A percentile compares a stretch with the other conserved stretches of the same genome.
Evolutionary conservation across 2,797 vertebrate genomes (phyloP).

Genomic region (Dallia pectoralis): DNA sequence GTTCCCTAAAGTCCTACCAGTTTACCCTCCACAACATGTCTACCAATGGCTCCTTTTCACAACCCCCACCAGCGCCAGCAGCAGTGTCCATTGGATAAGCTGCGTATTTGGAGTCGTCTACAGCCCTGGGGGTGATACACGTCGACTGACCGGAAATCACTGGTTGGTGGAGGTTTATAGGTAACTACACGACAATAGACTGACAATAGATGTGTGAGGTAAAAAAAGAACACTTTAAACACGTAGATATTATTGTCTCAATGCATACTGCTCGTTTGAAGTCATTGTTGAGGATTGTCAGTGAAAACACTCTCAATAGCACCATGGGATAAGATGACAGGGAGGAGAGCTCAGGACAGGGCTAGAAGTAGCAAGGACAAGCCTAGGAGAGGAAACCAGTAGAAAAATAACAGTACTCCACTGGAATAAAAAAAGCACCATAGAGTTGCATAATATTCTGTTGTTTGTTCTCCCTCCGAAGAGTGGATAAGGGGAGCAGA

Average conservation of each 20-base stretch:
- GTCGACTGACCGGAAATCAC: constrained; percentile 56
- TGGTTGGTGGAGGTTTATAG: constrained; percentile 43
- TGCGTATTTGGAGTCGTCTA: constrained; percentile 45
- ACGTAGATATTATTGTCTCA: constrained; percentile 54
- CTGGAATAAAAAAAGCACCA: constrained; percentile 54
- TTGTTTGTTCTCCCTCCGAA: constrained; percentile 9
- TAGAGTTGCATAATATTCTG: constrained; percentile 38
- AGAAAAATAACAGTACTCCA: constrained; percentile 59
- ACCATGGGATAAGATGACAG: constrained; percentile 56
- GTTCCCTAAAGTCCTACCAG: constrained; percentile 32
- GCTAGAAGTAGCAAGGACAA: constrained; percentile 15
- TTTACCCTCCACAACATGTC: neutral
- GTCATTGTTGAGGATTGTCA: constrained; percentile 41
- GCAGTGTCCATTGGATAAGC: constrained; percentile 53
- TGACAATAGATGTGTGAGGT: constrained; percentile 79
- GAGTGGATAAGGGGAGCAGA: constrained; percentile 6
- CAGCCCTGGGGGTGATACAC: constrained; percentile 61
- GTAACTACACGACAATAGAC: constrained; percentile 34
- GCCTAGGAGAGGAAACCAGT: constrained; percentile 55
- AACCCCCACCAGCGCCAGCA: constrained; percentile 50
- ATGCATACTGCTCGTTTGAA: constrained; percentile 57
- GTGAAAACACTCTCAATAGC: constrained; percentile 61
- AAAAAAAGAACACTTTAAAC: constrained; percentile 60
- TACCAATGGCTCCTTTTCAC: constrained; percentile 65
- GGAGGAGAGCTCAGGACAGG: neutral